phyloP scores from a whole-genome alignment of 2,797 vertebrate species.

The Epinephelus coioides region DNA sequence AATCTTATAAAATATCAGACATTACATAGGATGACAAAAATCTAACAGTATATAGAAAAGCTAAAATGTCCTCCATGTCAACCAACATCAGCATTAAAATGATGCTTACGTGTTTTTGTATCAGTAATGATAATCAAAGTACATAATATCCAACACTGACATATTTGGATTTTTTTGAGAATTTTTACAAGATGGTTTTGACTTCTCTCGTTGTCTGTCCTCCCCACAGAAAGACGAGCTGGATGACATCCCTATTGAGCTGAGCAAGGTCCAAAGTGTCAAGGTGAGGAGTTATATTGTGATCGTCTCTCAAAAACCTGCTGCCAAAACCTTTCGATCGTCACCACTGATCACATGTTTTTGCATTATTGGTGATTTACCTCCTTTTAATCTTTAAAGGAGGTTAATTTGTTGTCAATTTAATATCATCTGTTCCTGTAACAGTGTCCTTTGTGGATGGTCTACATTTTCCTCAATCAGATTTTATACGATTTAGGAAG shows the following conservation, averaged over 20 bases:
- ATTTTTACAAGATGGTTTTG: neutral
- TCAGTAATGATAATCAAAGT: too few relatives aligned
- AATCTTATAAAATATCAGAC: neutral
- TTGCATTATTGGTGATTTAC: neutral
- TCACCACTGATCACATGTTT: neutral
- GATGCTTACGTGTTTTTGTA: neutral
- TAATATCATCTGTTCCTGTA: neutral
- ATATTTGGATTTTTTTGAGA: too few relatives aligned
- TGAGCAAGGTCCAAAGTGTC: conserved; percentile 98
- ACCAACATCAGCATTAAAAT: neutral
- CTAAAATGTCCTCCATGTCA: neutral
- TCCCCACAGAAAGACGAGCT: conserved; percentile 91
- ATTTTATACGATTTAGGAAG: neutral
- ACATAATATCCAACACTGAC: too few relatives aligned
- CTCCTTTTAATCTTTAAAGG: neutral
- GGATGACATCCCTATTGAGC: conserved; percentile 93
- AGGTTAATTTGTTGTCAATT: neutral
- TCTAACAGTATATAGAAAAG: neutral
- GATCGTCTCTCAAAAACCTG: neutral
- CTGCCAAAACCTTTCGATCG: neutral
- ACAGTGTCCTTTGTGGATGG: neutral
- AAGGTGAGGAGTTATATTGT: conserved; percentile 77
- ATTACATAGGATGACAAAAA: neutral
- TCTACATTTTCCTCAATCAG: neutral
- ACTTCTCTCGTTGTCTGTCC: conserved; percentile 17